phyloP scores from a whole-genome alignment of 2,888 invertebrate species.

The Alviniconcha strummeri region DNA sequence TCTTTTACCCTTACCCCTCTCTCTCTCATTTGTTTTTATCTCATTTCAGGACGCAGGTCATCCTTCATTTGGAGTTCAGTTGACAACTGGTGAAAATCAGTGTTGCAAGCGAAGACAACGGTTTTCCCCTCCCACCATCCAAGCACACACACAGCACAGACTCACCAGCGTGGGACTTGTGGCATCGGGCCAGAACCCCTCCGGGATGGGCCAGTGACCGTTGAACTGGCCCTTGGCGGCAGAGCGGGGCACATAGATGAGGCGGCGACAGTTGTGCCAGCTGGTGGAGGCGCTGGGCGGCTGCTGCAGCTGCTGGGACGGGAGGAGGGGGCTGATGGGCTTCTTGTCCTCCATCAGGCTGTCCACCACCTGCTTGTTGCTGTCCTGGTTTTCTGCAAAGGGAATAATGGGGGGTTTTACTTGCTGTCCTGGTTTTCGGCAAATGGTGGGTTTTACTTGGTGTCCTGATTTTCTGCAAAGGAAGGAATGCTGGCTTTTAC shows the following conservation, averaged over 20 bases:
- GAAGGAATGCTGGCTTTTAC: no score
- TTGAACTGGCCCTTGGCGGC: conserved; percentile 88
- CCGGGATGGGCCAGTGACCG: conserved; percentile 99
- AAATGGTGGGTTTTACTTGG: no score
- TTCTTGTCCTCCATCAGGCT: conserved; percentile 55
- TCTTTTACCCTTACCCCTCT: no score
- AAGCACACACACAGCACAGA: conserved; percentile 7
- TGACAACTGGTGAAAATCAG: no score
- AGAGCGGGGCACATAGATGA: conserved; percentile 94
- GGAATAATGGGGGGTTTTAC: neutral
- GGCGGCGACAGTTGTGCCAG: conserved; percentile 90
- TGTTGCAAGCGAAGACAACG: no score
- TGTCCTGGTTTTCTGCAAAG: conserved; percentile 60
- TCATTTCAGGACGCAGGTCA: no score
- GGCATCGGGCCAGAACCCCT: conserved; percentile 97
- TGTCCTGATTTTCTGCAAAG: no score
- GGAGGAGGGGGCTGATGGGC: conserved; percentile 41
- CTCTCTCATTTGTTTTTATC: no score
- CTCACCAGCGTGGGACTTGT: conserved; percentile 86
- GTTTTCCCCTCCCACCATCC: no score
- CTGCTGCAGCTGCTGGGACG: conserved; percentile 73
- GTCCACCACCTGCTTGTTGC: conserved; percentile 52
- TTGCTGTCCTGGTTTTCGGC: no score
- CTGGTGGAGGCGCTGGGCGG: conserved; percentile 26
- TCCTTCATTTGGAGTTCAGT: no score